phyloP scores from a whole-genome alignment of 2,888 invertebrate genomes.

The Abrostola triplasia region DNA sequence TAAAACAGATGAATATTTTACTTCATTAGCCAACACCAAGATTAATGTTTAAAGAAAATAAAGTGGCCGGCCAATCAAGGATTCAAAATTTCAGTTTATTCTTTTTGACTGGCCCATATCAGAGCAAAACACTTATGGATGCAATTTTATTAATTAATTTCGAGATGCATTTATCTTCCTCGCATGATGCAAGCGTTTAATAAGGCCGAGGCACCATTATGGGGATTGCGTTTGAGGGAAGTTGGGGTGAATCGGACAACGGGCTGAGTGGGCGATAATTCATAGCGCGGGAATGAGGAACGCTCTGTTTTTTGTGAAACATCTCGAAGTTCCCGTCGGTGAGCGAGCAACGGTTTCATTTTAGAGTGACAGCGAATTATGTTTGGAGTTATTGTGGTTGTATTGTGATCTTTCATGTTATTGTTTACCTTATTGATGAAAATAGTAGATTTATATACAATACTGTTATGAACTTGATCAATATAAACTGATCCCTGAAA shows the following conservation, averaged over 20 bases:
- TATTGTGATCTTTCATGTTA: not conserved
- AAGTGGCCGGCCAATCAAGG: slow-evolving; percentile 66
- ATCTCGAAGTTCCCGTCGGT: slow-evolving; percentile 29
- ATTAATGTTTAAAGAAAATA: slow-evolving; percentile 55
- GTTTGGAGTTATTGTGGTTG: not conserved
- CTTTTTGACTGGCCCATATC: slow-evolving; percentile 61
- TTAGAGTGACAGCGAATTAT: slow-evolving; percentile 9
- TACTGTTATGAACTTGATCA: too few species aligned
- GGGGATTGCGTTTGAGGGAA: slow-evolving; percentile 73
- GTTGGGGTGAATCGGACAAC: slow-evolving; percentile 64
- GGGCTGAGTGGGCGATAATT: slow-evolving; percentile 61
- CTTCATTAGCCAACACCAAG: slow-evolving; percentile 54
- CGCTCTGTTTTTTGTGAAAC: slow-evolving; percentile 45
- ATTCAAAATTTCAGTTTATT: slow-evolving; percentile 58
- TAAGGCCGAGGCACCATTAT: slow-evolving; percentile 76
- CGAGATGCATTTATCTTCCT: slow-evolving; percentile 82
- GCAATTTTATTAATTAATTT: slow-evolving; percentile 86
- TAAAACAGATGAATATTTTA: slow-evolving; percentile 54
- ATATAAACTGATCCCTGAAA: too few species aligned
- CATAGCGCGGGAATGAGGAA: slow-evolving; percentile 55
- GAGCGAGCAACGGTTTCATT: slow-evolving; percentile 31
- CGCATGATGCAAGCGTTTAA: slow-evolving; percentile 80
- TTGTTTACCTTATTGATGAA: too few species aligned
- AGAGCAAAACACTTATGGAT: slow-evolving; percentile 69
- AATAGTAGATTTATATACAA: too few species aligned